These are phyloP conservation scores for Phoenicopterus ruber DNA, from an alignment of 2,113 vertebrate genomes.

Conservation along the genomic window DNA sequence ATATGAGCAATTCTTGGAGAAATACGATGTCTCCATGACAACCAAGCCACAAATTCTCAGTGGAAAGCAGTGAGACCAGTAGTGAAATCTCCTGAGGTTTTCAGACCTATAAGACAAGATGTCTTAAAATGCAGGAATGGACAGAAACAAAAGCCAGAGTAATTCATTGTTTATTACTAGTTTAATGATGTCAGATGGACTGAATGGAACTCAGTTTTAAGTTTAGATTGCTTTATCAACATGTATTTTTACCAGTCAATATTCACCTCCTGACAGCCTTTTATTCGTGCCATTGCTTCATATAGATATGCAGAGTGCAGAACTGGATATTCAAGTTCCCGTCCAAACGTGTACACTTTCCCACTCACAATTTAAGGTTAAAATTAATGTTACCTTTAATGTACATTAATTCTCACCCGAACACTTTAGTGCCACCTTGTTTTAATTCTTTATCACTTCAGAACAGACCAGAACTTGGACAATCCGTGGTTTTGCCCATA, in stretches of 20 bases:
- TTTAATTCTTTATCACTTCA: neutral
- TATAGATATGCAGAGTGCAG: neutral
- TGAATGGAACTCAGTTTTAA: slow-evolving; percentile 61
- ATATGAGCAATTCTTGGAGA: slow-evolving; percentile 98
- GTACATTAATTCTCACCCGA: neutral
- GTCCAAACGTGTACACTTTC: neutral
- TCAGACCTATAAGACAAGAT: slow-evolving; percentile 78
- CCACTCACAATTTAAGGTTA: neutral
- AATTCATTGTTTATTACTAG: slow-evolving; percentile 78
- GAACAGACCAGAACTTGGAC: neutral
- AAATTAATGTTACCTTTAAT: neutral
- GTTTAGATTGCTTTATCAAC: slow-evolving; percentile 62
- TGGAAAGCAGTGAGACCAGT: slow-evolving; percentile 83
- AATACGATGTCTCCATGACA: slow-evolving; percentile 97
- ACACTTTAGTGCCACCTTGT: neutral
- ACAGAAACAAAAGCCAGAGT: slow-evolving; percentile 75
- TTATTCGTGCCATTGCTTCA: slow-evolving; percentile 1
- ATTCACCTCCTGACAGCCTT: neutral
- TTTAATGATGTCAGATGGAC: slow-evolving; percentile 74
- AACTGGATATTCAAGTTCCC: neutral
- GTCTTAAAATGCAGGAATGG: slow-evolving; percentile 81
- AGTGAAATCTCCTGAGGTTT: slow-evolving; percentile 82
- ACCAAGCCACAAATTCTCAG: slow-evolving; percentile 93
- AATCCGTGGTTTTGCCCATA: neutral
- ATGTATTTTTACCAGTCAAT: slow-evolving; percentile 53